Evolutionary conservation across 2,113 vertebrate genomes (phyloP).

Genomic region (Coryphaenoides rupestris): DNA sequence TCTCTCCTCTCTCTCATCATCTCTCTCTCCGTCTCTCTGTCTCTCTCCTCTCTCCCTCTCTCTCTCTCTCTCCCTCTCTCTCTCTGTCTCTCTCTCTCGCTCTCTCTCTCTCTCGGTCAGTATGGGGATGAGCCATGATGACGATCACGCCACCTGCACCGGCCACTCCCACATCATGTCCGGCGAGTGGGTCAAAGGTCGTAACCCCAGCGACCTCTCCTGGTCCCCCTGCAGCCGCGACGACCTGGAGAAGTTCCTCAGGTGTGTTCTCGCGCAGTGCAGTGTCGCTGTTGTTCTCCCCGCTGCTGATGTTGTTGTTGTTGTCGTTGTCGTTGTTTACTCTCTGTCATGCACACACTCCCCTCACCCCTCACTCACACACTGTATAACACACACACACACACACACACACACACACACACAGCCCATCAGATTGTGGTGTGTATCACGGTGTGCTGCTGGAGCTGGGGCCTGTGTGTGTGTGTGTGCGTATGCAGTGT

Average conservation of each 20-base stretch:
- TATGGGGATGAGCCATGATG: constrained; percentile 96
- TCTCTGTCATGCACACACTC: neutral
- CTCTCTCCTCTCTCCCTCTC: neutral
- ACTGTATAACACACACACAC: neutral
- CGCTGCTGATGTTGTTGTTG: no score
- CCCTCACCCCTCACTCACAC: neutral
- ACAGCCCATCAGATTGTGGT: neutral
- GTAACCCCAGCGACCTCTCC: constrained; percentile 93
- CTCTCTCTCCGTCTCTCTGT: neutral
- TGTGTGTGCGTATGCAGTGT: no score
- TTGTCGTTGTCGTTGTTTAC: neutral
- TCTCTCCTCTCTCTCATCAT: neutral
- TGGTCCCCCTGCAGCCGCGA: constrained; percentile 95
- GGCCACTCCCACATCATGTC: constrained; percentile 96
- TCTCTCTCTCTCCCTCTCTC: neutral
- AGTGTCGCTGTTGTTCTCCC: no score
- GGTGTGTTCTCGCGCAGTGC: no score
- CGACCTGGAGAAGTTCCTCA: constrained; percentile 92
- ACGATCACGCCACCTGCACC: constrained; percentile 84
- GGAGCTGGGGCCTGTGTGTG: no score
- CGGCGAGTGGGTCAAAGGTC: constrained; percentile 96
- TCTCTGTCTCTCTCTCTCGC: neutral
- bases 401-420: neutral
- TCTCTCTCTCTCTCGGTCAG: constrained; percentile 55
- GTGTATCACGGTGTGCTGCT: neutral